These are phyloP conservation scores for Apostichopus leukothele DNA, from an alignment of 53 echinoderm and acorn worm genomes.

Conservation along the genomic window DNA sequence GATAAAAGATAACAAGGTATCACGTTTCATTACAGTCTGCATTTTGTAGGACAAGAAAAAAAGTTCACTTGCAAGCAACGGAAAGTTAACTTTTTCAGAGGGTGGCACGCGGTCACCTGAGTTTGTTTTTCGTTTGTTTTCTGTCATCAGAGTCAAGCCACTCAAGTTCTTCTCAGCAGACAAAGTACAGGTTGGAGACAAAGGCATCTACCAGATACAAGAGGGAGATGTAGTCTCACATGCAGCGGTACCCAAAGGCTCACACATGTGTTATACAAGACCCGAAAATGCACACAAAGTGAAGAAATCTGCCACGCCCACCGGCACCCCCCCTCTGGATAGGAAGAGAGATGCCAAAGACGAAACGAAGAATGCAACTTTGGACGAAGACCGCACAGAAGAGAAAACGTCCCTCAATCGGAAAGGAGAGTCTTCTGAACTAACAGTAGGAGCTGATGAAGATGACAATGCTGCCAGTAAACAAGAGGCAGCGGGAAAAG, in stretches of 20 bases:
- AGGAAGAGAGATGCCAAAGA: background rate
- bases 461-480: background rate
- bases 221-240: slow-evolving; percentile 61
- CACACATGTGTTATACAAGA: slow-evolving; percentile 61
- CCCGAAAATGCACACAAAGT: slow-evolving; percentile 29
- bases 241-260: slow-evolving; percentile 68
- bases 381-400: background rate
- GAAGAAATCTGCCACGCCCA: background rate
- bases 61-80: no score
- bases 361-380: no score
- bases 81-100: no score
- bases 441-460: background rate
- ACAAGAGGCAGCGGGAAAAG: background rate
- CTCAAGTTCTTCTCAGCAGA: slow-evolving; percentile 83
- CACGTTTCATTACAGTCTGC: no score
- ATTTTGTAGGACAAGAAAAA: no score
- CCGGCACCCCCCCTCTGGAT: background rate
- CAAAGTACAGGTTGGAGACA: slow-evolving; percentile 93
- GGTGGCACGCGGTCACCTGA: no score
- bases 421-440: background rate
- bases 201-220: slow-evolving; percentile 73
- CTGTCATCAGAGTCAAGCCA: slow-evolving; percentile 61
- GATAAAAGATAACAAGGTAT: no score
- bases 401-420: background rate
- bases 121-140: no score